phyloP scores from a whole-genome alignment of 2,888 invertebrate species.

The Drosophila prolongata region DNA sequence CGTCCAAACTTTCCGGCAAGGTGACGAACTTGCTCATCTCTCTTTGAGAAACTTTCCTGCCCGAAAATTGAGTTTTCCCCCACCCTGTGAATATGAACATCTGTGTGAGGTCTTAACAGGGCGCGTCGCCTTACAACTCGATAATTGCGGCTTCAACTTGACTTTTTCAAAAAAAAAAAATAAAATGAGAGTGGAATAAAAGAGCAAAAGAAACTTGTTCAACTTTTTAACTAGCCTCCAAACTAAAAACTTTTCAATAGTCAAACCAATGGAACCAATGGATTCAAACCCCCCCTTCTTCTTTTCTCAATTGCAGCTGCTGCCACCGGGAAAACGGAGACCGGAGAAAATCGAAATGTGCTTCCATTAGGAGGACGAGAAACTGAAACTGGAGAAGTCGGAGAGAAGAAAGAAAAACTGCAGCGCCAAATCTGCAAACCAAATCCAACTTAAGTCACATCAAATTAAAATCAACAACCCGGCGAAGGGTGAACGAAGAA shows the following conservation, averaged over 20 bases:
- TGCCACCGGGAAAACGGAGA: constrained; percentile 34
- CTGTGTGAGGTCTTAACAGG: constrained; percentile 48
- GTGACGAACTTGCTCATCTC: constrained; percentile 62
- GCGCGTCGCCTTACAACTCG: constrained; percentile 73
- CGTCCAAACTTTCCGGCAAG: constrained; percentile 39
- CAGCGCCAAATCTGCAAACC: constrained; percentile 69
- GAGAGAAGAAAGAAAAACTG: constrained; percentile 44
- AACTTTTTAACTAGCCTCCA: constrained; percentile 73
- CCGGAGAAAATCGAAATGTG: constrained; percentile 60
- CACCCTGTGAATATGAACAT: constrained; percentile 52
- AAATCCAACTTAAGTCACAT: constrained; percentile 80
- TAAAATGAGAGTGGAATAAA: constrained; percentile 34
- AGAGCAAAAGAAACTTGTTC: constrained; percentile 58
- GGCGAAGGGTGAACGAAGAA: constrained; percentile 34
- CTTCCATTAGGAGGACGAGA: constrained; percentile 45
- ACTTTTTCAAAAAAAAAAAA: constrained; percentile 59
- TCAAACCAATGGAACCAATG: constrained; percentile 45
- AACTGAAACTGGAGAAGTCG: constrained; percentile 30
- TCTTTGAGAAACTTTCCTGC: constrained; percentile 28
- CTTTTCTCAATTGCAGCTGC: constrained; percentile 52
- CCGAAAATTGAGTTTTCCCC: constrained; percentile 40
- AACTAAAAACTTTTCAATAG: constrained; percentile 63
- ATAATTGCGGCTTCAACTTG: constrained; percentile 79
- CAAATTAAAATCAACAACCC: constrained; percentile 80
- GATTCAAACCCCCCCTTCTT: constrained; percentile 31